Base-by-base conservation (phyloP, 2,113 vertebrate species). In the Epinephelus moara region DNA sequence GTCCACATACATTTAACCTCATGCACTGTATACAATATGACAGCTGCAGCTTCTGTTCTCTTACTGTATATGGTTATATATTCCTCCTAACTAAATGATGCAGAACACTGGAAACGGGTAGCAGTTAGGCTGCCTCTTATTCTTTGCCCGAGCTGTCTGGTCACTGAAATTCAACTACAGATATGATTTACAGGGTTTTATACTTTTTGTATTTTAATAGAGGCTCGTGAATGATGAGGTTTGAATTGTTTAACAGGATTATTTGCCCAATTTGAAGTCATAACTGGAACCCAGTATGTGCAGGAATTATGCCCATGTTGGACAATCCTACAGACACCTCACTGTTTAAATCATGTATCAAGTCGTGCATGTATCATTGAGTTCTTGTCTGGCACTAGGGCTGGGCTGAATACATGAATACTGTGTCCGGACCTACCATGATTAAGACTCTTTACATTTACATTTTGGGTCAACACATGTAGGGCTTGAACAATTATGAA, bases 1-100 rank as follows among this genome's bases (percentile, higher is more conserved):
- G 68, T 82, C 75, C 10, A 74, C 25, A 69, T 88, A 78, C 50
- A 78, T 79, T 64, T 13, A 82, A 42, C 45, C 27, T 7, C 64
- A 80, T 70, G 62, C 61, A 40, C 42, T 47, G 33, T 18, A 85
- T 56, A 49, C 55, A 69, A 9, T 62, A 49, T 68, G 33, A 81
- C 82, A 82, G 78, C 47, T 75, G 25, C 21, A 27, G 74, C 61
- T 66, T 52, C 4, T 60, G 78, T 80, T 55, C 64, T 56, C 17
- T 56, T 33, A n/a, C 60, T 47, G 33, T 76, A 52, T 73, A 17
- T 47, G 17, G 13, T 63, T 47, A 62, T 47, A 66, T 76, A 42
- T 81, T 55, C 15, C 1, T 53, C 53, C 27, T 59, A 82, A 66
- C 67, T 67, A 60, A 87, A 60, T 27, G 30, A 72, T 78, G 45